Percentiles rank a stretch among this genome's conserved stretches.
phyloP scores from a whole-genome alignment of 2,113 vertebrate genomes.

The Ondatra zibethicus region DNA sequence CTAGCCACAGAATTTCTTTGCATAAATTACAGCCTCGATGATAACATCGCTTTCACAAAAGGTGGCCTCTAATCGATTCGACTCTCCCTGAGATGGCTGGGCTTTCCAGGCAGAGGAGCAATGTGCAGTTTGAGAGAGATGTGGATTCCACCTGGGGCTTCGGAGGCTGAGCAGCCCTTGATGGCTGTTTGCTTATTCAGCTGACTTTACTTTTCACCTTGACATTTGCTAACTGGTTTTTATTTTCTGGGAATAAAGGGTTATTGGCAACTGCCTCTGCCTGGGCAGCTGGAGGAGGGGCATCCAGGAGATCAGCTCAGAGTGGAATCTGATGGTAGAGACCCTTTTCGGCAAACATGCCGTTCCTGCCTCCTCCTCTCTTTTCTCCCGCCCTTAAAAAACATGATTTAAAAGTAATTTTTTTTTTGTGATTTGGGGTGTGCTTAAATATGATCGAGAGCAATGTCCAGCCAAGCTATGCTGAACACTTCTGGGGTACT shows the following conservation, averaged over 20 bases:
- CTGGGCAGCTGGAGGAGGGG: not conserved
- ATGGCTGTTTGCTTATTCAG: not conserved
- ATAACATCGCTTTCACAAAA: slow-evolving; percentile 66
- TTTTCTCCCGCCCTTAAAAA: not conserved
- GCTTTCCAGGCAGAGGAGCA: not conserved
- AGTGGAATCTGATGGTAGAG: not conserved
- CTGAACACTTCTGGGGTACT: not conserved
- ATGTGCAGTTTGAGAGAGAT: not conserved
- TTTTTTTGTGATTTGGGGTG: not conserved
- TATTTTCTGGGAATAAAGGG: not conserved
- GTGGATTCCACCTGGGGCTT: not conserved
- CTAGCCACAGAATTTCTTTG: slow-evolving; percentile 47
- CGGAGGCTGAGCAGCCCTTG: rapidly evolving
- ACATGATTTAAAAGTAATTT: not conserved
- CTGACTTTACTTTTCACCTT: slow-evolving; percentile 6
- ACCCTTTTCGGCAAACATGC: not conserved
- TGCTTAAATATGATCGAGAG: not conserved
- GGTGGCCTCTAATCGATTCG: slow-evolving; percentile 43
- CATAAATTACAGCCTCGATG: slow-evolving; percentile 56
- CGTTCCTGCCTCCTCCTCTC: not conserved
- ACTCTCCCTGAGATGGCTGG: not conserved
- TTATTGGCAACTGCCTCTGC: not conserved
- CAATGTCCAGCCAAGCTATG: not conserved
- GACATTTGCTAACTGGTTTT: slow-evolving; percentile 7
- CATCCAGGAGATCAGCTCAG: not conserved